Base-by-base conservation (phyloP, 2,888 invertebrate species). In the Hypsopygia costalis region DNA sequence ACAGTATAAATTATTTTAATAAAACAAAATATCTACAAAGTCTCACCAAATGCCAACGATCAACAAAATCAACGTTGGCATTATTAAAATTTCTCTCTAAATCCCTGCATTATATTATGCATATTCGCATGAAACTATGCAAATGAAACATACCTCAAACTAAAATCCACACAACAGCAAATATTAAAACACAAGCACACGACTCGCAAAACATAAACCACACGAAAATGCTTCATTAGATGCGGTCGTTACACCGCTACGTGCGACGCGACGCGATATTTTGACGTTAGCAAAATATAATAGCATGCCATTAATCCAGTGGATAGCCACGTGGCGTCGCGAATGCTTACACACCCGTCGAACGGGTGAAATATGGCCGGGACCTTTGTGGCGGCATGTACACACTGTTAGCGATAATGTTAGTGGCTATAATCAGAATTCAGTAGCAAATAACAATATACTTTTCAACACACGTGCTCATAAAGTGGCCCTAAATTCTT, bases 271-370 rank as follows among this genome's bases (percentile, higher is more conserved):
- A 7, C 11, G 57, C 65, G 67, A 69, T 71, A 71, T 70, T 70
- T 69, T 67, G 69, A 69, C 68, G 66, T 70, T 58, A 16, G 62
- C 67, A 63, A 66, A 71, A 77, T 77, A 77, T 71, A 77, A 71
- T 70, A 61, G 52, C 63, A 52, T 57, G 60, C 71, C 75, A 78
- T 81, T 77, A 77, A 81, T 80, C 69, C 66, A 56, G 38, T 34
- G 62, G 55, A 61, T 65, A 61, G 70, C 63, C 75, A 69, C 76
- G 69, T 67, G 70, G 65, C 73, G 68, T 71, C 72, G 64, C 68
- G 58, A 66, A 70, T 74, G 70, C 71, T 75, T 71, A 71, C 72
- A 70, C 70, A 71, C 70, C 68, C 71, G 74, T 74, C 72, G 76
- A 75, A 69, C 62, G 58, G 54, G 69, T 76, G 73, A 75, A 71